These are phyloP conservation scores for Erebia ligea DNA, from an alignment of 2,888 invertebrate genomes.

Conservation along the genomic window DNA sequence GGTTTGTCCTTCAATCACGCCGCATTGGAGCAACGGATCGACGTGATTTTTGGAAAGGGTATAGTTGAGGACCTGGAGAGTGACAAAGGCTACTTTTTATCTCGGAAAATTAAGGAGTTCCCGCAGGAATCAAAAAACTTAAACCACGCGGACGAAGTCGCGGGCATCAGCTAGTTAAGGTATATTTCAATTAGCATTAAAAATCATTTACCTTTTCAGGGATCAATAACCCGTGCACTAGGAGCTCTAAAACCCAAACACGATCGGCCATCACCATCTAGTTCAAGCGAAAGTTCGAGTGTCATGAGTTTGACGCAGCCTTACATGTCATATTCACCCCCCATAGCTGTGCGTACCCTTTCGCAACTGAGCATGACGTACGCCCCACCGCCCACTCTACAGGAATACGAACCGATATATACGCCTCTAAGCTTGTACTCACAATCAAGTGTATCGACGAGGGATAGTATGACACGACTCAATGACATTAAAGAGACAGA, in stretches of 20 bases:
- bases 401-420: constrained; percentile 78
- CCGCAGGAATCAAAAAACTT: too few relatives aligned
- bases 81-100: too few relatives aligned
- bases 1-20: too few relatives aligned
- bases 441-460: constrained; percentile 74
- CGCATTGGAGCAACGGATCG: too few relatives aligned
- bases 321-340: constrained; percentile 78
- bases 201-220: constrained; percentile 71
- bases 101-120: too few relatives aligned
- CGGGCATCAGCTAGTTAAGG: too few relatives aligned
- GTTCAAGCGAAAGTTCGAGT: constrained; percentile 85
- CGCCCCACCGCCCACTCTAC: constrained; percentile 83
- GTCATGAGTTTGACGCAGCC: constrained; percentile 80
- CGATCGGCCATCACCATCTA: constrained; percentile 86
- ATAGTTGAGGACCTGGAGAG: too few relatives aligned
- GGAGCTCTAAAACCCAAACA: constrained; percentile 86
- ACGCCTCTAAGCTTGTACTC: constrained; percentile 76
- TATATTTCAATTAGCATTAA: too few relatives aligned
- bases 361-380: constrained; percentile 84
- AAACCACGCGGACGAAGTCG: too few relatives aligned
- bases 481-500: constrained; percentile 72
- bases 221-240: constrained; percentile 88
- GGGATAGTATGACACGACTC: constrained; percentile 75
- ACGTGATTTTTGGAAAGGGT: too few relatives aligned
- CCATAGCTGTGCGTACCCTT: constrained; percentile 81